A percentile compares a stretch with the other conserved stretches of the same genome.
Evolutionary conservation across 2,113 vertebrate species (phyloP).

Genomic region (Burhinus oedicnemus): DNA sequence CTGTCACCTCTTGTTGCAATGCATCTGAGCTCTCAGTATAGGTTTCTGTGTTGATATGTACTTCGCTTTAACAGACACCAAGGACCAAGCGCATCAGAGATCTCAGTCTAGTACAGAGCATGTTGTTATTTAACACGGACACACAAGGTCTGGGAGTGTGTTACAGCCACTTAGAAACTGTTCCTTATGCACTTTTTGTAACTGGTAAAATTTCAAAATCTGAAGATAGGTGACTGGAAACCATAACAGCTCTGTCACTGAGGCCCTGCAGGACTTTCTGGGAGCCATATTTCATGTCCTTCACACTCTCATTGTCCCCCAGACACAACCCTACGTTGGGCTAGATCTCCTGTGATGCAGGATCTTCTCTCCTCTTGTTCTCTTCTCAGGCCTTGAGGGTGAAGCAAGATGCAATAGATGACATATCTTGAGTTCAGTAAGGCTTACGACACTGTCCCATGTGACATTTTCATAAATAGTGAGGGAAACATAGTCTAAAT

Average conservation of each 20-base stretch:
- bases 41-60: rapidly evolving
- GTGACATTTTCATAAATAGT: not conserved
- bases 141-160: not conserved
- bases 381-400: not conserved
- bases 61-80: not conserved
- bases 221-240: not conserved
- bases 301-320: not conserved
- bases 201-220: not conserved
- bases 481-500: not conserved
- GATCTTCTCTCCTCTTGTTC: not conserved
- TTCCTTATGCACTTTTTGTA: not conserved
- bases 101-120: not conserved
- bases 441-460: not conserved
- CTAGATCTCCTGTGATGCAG: not conserved
- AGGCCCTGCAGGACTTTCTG: not conserved
- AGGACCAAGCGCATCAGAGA: not conserved
- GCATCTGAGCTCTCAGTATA: not conserved
- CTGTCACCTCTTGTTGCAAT: not conserved
- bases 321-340: rapidly evolving
- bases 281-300: not conserved
- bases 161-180: not conserved
- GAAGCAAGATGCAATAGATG: not conserved
- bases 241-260: not conserved
- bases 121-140: not conserved
- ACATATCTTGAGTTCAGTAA: not conserved